A percentile compares a stretch with the other conserved stretches of the same genome.
Conservation (phyloP, 2,888 invertebrate species). For the Aromia moschata region DNA sequence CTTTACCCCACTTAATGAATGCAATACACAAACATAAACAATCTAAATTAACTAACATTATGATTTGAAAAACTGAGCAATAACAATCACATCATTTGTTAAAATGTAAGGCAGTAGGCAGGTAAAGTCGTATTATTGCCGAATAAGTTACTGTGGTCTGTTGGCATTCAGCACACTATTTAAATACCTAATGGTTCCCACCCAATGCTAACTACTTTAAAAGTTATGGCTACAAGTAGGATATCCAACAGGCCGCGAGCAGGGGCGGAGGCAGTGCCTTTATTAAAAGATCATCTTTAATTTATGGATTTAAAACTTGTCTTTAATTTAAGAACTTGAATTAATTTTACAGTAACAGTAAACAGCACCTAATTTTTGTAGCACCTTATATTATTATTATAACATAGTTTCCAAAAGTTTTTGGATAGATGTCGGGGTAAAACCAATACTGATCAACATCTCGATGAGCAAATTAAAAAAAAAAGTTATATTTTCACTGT, state of each 20-base stretch:
- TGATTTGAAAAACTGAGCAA: slow-evolving; percentile 17
- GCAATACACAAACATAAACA: not conserved
- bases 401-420: no score
- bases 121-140: slow-evolving; percentile 46
- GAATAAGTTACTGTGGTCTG: slow-evolving; percentile 47
- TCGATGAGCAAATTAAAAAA: no score
- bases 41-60: not conserved
- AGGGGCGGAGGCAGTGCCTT: slow-evolving; percentile 16
- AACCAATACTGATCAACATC: no score
- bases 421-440: no score
- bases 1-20: slow-evolving; percentile 11
- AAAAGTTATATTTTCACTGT: no score
- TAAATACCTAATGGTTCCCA: slow-evolving; percentile 54
- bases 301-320: no score
- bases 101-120: slow-evolving; percentile 43
- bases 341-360: no score
- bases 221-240: slow-evolving; percentile 48
- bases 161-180: slow-evolving; percentile 53
- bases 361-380: no score
- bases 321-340: no score
- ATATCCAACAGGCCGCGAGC: slow-evolving; percentile 27
- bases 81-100: slow-evolving; percentile 29
- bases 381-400: no score
- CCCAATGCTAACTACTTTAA: slow-evolving; percentile 53
- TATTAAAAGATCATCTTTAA: not conserved